Evolutionary conservation across 2,888 invertebrate species (phyloP).

Genomic region (Zonitis immaculata): DNA sequence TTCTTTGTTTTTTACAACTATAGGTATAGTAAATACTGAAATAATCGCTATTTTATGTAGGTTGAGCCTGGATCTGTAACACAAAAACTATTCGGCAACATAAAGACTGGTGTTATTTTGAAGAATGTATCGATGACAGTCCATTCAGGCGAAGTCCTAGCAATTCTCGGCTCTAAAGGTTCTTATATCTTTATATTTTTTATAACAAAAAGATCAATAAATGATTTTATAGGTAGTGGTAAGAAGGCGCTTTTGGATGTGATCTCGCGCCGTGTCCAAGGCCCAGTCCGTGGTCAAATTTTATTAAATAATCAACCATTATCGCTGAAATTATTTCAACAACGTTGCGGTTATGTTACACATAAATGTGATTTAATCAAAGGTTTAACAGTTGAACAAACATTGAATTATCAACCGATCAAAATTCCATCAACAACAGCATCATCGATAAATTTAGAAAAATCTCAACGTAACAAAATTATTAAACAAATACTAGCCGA

Average conservation of each 20-base stretch:
- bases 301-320: slow-evolving; percentile 82
- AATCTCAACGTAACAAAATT: too few species aligned
- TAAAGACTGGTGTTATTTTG: slow-evolving; percentile 79
- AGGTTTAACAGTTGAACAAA: slow-evolving; percentile 84
- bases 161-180: slow-evolving; percentile 91
- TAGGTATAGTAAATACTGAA: too few species aligned
- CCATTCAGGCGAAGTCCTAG: slow-evolving; percentile 89
- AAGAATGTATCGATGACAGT: slow-evolving; percentile 90
- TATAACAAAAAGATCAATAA: slow-evolving; percentile 1
- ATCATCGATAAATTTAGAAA: slow-evolving; percentile 41
- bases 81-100: slow-evolving; percentile 68
- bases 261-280: slow-evolving; percentile 74
- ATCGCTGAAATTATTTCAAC: slow-evolving; percentile 75
- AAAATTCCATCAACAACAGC: slow-evolving; percentile 60
- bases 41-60: slow-evolving; percentile 50
- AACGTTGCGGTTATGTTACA: slow-evolving; percentile 83
- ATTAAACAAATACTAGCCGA: slow-evolving; percentile 92
- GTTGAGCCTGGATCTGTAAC: slow-evolving; percentile 76
- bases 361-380: slow-evolving; percentile 81
- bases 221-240: slow-evolving; percentile 71
- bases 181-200: slow-evolving; percentile 9
- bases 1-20: too few species aligned
- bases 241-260: slow-evolving; percentile 93
- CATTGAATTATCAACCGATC: slow-evolving; percentile 72
- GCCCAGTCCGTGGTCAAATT: slow-evolving; percentile 83